These are phyloP conservation scores for Cygnus olor DNA, from an alignment of 2,797 vertebrate genomes.

Conservation along the genomic window DNA sequence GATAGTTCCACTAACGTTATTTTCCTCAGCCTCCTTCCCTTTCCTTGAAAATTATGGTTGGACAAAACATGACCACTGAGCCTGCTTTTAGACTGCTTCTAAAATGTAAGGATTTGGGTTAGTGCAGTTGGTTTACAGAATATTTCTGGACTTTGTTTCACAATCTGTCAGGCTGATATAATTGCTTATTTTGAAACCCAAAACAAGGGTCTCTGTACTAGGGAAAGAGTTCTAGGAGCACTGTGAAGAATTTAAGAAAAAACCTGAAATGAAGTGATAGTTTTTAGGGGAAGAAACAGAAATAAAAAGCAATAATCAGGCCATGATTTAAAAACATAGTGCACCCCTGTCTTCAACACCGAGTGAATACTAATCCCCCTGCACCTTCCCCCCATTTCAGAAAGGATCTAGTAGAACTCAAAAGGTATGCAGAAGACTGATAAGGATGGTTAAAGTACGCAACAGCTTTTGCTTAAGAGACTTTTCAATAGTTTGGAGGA, in stretches of 20 bases:
- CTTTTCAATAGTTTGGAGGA: not conserved
- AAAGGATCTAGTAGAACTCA: not conserved
- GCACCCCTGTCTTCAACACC: not conserved
- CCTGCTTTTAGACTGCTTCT: not conserved
- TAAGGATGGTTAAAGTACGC: not conserved
- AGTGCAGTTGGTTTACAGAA: too few relatives aligned
- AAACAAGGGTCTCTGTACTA: not conserved
- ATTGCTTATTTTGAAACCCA: not conserved
- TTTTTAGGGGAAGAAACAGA: not conserved
- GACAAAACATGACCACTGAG: not conserved
- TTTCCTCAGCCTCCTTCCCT: conserved; percentile 9
- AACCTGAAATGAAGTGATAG: not conserved
- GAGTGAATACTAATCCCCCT: not conserved
- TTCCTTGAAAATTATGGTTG: not conserved
- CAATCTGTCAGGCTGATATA: not conserved
- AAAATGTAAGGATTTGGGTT: not conserved
- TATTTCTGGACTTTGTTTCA: not conserved
- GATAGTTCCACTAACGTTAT: not conserved
- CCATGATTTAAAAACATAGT: not conserved
- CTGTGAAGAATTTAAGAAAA: not conserved
- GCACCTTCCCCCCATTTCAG: not conserved
- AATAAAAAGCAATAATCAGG: not conserved
- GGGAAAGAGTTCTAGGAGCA: not conserved
- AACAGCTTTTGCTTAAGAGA: not conserved
- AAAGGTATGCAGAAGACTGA: not conserved